Evolutionary conservation across 2,888 invertebrate species (phyloP).

Genomic region (Stenoptilia bipunctidactyla): DNA sequence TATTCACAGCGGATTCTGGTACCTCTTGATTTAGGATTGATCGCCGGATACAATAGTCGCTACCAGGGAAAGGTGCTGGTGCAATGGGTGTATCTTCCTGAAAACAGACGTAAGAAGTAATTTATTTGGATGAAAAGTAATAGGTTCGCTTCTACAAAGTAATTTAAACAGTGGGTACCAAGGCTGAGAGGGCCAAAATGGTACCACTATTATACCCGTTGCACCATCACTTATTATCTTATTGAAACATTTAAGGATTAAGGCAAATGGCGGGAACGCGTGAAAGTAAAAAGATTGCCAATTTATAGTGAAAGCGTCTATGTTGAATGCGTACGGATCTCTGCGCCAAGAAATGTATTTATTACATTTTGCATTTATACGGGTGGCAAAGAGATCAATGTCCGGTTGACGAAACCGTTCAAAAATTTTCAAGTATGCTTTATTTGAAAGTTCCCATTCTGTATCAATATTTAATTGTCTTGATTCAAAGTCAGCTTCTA

Average conservation of each 20-base stretch:
- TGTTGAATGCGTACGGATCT: background rate
- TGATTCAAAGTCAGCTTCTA: background rate
- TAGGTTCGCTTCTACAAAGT: background rate
- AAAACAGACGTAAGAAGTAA: conserved; percentile 9
- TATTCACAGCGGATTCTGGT: conserved; percentile 9
- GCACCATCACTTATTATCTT: background rate
- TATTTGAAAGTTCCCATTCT: background rate
- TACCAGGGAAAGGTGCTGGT: conserved; percentile 13
- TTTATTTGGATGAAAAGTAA: conserved; percentile 8
- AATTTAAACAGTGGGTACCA: background rate
- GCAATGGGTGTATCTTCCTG: conserved; percentile 12
- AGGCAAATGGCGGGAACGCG: background rate
- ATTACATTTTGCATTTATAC: background rate
- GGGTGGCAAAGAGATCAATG: background rate
- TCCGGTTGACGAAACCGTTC: background rate
- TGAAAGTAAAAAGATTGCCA: background rate
- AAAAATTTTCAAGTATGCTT: background rate
- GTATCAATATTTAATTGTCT: background rate
- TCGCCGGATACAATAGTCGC: conserved; percentile 12
- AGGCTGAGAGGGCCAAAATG: background rate
- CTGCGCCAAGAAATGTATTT: background rate
- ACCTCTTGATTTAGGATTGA: conserved; percentile 3
- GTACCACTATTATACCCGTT: background rate
- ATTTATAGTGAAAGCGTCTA: background rate
- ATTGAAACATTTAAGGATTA: background rate